Base-by-base conservation (phyloP, 1,140 invertebrate genomes). In the Latrodectus geometricus region DNA sequence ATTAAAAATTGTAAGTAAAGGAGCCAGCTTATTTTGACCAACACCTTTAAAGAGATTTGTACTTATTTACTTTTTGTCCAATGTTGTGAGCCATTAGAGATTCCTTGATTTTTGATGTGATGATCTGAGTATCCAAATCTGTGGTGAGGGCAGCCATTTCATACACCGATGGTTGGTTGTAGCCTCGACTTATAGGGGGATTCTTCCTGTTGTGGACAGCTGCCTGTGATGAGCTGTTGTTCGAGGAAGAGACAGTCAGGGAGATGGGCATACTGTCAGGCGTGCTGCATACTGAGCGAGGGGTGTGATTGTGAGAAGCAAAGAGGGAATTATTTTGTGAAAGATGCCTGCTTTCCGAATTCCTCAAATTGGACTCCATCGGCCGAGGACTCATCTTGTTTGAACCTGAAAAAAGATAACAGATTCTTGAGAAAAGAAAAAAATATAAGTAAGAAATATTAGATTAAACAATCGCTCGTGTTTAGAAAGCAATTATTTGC, bases 91-190 rank as follows among this genome's bases (percentile, higher is more conserved):
- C 97, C 61, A 99, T 92, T 0, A 99, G 92, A 0, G 97, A 96
- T 91, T 99, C 98, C 90, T 99, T 99, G 90, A 99, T 98, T 91
- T 97, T 97, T 0, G 97, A 98, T 0, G 98, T 99, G 87, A 99
- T 97, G 8, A 95, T 95, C 91, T 99, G 96, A 0, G 98, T 99
- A 90, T 99, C 98, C 50, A 99, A 93, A 90, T 99, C 97, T 89
- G 97, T 96, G 0, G 97, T 98, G 9, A 99, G 93, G 5, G 97
- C 97, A 7, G 97, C 97, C 95, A 99, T 97, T 91, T 99, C 97
- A 91, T 98, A 98, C 0, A 98, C 96, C 88, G 91, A 91, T 94
- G 96, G 89, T 21, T 90, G 89, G 21, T 87, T 88, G 73, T 90
- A 89, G 0, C 82, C 72, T 74, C 73, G 20, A 14, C 52, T 54